Evolutionary conservation across 2,113 vertebrate species (phyloP), one percentile per base, ranked within the genome.

Genomic region (Elanoides forficatus): DNA sequence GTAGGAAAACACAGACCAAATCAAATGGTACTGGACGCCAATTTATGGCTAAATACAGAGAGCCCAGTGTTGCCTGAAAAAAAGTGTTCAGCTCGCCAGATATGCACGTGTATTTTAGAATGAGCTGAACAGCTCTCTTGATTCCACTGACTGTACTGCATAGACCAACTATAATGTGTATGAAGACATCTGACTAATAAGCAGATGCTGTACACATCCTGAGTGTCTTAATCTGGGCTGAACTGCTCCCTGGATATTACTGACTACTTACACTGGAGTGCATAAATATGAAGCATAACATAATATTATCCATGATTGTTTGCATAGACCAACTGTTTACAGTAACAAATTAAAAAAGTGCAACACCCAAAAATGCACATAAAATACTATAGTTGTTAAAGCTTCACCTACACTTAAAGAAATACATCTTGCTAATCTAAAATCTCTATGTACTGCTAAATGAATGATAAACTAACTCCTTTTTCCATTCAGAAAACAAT

Each of bases 81-180:
- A 67, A 45, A 12, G 2, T 13, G 16, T 47, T 9, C 0, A 1
- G 19, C 17, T 62, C 21, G 17, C 5, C 8, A 76, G 63, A 45
- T 8, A 6, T 23, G 5, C 6, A 18, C 3, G 5, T 13, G 5
- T 9, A 10, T 72, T 76, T 81, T 63, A 30, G 27, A 12, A 63
- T 21, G 22, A 62, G 6, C 30, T 75, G 13, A 93, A 66, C 1
- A 53, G 34, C 30, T 50, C 7, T 48, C 38, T 74, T 2, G 3
- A 4, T 63, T 83, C 47, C 13, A 30, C 8, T 9, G 7, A 15
- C 9, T 47, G 13, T 25, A 47, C 18, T 59, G 25, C 10, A 48
- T 10, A 75, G 25, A 45, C 5, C 11, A 45, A 55, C 23, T 2
- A 25, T 12, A 45, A 67, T 6, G 6, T 5, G 1, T 34, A 38